Base-by-base conservation (phyloP, 2,797 vertebrate species). In the Potorous gilbertii region DNA sequence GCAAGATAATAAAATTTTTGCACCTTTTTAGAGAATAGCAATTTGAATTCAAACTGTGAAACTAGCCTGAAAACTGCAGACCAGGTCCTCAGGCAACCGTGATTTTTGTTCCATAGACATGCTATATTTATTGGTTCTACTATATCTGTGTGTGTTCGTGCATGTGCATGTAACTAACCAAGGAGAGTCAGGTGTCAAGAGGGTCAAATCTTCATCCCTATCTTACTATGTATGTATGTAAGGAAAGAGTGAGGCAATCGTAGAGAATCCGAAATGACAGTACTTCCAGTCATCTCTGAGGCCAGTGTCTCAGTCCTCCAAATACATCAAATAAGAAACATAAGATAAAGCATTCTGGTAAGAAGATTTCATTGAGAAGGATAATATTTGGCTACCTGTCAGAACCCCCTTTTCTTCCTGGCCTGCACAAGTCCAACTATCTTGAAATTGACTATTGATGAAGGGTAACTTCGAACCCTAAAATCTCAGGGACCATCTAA, bases 41-140 rank as follows among this genome's bases (percentile, higher is more conserved):
- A 56, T 56, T 56, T 54, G 4, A n/a, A 56, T 0, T 2, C 56
- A 92, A 92, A 54, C 54, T 3, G 18, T 81, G 50, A 95, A 87
- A 56, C 31, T 74, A 54, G 93, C n/a, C 6, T 56, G 10, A 0
- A 13, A 8, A 54, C 28, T 4, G 81, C 0, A 6, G n/a, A 52
- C 0, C 0, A 55, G 0, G 0, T 87, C 40, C 29, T n/a, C 9
- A 0, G 0, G 0, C 21, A 91, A n/a, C 56, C 2, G 0, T 3
- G 21, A 1, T 29, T 91, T 54, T 27, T 4, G 8, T 21, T 27
- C 34, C 3, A 0, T 0, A 92, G 27, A 92, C 34, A 66, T n/a
- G 0, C 4, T 4, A 8, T 1, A 46, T 27, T 27, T 11, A 50
- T 46, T 46, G 6, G 74, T 81, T 24, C 21, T 40, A 24, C 6